phyloP scores from a whole-genome alignment of 2,888 invertebrate species.

The Drosophila mimica region DNA sequence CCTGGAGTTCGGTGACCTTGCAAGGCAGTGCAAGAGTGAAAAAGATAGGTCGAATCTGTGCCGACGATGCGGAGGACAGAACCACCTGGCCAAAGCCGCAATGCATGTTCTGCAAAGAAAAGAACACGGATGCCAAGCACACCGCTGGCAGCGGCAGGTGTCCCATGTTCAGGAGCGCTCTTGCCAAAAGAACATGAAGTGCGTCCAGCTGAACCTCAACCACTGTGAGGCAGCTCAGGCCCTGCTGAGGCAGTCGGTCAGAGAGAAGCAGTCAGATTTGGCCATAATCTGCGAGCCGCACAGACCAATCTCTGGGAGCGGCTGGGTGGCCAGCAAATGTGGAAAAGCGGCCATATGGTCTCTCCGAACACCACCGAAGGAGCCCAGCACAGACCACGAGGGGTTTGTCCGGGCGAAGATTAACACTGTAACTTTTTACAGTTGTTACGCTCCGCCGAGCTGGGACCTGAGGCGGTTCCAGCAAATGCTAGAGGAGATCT shows the following conservation, averaged over 20 bases:
- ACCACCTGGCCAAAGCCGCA: too few species aligned
- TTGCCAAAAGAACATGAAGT: not conserved
- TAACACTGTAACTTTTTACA: not conserved
- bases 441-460: not conserved
- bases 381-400: too few species aligned
- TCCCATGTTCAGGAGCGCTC: too few species aligned
- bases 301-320: not conserved
- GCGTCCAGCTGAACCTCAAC: slow-evolving; percentile 17
- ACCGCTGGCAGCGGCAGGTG: too few species aligned
- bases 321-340: slow-evolving; percentile 3
- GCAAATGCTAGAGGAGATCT: not conserved
- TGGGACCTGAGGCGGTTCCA: not conserved
- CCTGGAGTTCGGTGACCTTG: not conserved
- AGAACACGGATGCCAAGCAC: too few species aligned
- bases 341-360: too few species aligned
- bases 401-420: not conserved
- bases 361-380: too few species aligned
- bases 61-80: not conserved
- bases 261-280: slow-evolving; percentile 10
- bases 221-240: slow-evolving; percentile 30
- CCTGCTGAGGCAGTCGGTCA: slow-evolving; percentile 16
- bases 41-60: too few species aligned
- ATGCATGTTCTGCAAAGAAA: too few species aligned
- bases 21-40: not conserved
- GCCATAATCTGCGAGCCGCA: slow-evolving; percentile 20